Conservation (phyloP, 2,888 invertebrate species). For the Drosophila fulvimacula region DNA sequence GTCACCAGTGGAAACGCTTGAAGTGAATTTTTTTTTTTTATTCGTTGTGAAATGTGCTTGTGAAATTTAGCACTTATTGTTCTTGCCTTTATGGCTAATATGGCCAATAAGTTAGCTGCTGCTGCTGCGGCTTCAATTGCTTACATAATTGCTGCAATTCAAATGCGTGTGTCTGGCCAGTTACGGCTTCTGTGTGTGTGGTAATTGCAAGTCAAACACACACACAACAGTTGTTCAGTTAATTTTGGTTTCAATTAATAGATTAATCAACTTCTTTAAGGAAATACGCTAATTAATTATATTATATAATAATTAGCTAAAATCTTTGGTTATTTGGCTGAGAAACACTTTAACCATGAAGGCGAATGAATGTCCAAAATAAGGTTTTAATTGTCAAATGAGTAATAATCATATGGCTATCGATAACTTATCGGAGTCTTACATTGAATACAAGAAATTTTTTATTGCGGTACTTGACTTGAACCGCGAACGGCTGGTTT, state of each 20-base stretch:
- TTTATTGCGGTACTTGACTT: too few species aligned
- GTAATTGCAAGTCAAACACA: neutral
- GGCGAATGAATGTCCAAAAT: too few species aligned
- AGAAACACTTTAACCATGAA: neutral
- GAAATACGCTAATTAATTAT: neutral
- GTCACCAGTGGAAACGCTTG: slow-evolving; percentile 13
- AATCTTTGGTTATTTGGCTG: neutral
- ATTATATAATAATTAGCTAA: too few species aligned
- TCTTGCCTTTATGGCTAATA: slow-evolving; percentile 4
- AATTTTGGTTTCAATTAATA: neutral
- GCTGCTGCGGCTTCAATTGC: slow-evolving; percentile 15
- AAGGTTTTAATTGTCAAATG: neutral
- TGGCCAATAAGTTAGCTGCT: slow-evolving; percentile 22
- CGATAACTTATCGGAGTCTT: neutral
- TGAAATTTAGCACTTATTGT: slow-evolving; percentile 15
- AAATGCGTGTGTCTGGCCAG: neutral
- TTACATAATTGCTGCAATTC: slow-evolving; percentile 53
- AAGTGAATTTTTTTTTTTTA: neutral
- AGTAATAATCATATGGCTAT: neutral
- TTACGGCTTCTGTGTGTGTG: neutral
- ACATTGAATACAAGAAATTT: too few species aligned
- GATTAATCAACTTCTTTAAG: neutral
- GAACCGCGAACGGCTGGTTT: slow-evolving; percentile 43
- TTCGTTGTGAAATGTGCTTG: slow-evolving; percentile 20
- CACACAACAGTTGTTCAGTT: slow-evolving; percentile 2